phyloP scores from a whole-genome alignment of 2,888 invertebrate genomes.

The Coenonympha glycerion region DNA sequence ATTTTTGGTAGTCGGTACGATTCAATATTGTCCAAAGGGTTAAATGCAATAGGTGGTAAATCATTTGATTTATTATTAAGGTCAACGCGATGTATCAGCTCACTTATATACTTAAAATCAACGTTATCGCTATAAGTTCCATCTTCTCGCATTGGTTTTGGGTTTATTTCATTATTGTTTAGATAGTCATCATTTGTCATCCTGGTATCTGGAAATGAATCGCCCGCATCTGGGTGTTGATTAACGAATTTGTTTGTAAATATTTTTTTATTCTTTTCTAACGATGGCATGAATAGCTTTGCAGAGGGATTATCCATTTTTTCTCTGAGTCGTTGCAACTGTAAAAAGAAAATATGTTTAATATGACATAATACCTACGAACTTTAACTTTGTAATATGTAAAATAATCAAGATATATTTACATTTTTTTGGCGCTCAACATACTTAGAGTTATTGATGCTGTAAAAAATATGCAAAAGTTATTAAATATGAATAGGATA shows the following conservation, averaged over 20 bases:
- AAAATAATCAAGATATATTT: conserved; percentile 20
- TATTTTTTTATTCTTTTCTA: conserved; percentile 30
- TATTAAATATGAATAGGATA: background rate
- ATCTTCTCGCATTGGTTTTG: conserved; percentile 22
- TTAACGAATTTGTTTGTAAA: conserved; percentile 26
- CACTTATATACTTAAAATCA: conserved; percentile 59
- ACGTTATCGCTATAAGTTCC: conserved; percentile 36
- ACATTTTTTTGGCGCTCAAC: conserved; percentile 34
- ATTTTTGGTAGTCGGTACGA: conserved; percentile 18
- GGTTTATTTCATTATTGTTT: conserved; percentile 24
- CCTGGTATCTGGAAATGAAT: conserved; percentile 27
- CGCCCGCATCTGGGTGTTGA: conserved; percentile 28
- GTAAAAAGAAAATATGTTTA: conserved; percentile 5
- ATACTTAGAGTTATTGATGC: conserved; percentile 11
- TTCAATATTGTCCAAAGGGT: conserved; percentile 26
- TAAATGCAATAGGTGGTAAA: conserved; percentile 29
- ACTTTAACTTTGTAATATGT: background rate
- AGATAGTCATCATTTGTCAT: conserved; percentile 20
- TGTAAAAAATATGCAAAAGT: conserved; percentile 2
- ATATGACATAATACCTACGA: background rate
- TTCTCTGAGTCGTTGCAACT: conserved; percentile 19
- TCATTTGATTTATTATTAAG: conserved; percentile 35
- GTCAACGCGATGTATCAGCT: conserved; percentile 55
- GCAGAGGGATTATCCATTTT: conserved; percentile 19
- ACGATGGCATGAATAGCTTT: conserved; percentile 15